Base-by-base conservation (phyloP, 2,888 invertebrate species). In the Trypoxylon attenuatum region DNA sequence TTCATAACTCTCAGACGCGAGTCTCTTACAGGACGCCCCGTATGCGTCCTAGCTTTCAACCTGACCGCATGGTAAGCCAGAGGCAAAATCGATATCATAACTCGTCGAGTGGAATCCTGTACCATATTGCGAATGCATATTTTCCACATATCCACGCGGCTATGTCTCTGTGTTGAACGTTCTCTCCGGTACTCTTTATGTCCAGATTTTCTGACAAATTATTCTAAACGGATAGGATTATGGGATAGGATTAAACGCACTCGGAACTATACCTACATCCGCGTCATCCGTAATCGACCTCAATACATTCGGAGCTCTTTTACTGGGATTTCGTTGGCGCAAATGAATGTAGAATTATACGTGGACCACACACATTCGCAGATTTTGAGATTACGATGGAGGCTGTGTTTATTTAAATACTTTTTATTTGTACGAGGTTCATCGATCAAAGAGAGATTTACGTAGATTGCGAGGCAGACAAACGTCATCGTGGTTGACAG, bases 81-180 rank as follows among this genome's bases (percentile, higher is more conserved):
- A 56, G 60, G 62, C 58, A 77, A 75, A 76, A 77, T 79, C 79
- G 75, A 75, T 79, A 76, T 69, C 65, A 68, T 71, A 74, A 70
- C 70, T 76, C 67, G 64, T 29, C 53, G 43, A 51, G 57, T 63
- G 47, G 61, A 64, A 51, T 68, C 47, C 61, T 41, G 69, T 38
- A 54, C 68, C 61, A 64, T 60, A 62, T 69, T 68, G 65, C 64
- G 52, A 62, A 56, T 51, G 56, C 57, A 61, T 67, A 69, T 57
- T 67, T 63, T 63, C 41, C 63, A 45, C 19, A 19, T n/a, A 42
- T 33, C 4, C n/a, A 33, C 13, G 33, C 33, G 33, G n/a, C n/a
- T 33, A 33, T 33, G 13, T 13, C n/a, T 13, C 33, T 10, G 8
- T 33, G 33, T 8, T 33, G 16, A 16, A 4, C 15, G 23, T 22